Evolutionary conservation across 1,140 invertebrate species (phyloP).

Genomic region (Bombus ignitus): DNA sequence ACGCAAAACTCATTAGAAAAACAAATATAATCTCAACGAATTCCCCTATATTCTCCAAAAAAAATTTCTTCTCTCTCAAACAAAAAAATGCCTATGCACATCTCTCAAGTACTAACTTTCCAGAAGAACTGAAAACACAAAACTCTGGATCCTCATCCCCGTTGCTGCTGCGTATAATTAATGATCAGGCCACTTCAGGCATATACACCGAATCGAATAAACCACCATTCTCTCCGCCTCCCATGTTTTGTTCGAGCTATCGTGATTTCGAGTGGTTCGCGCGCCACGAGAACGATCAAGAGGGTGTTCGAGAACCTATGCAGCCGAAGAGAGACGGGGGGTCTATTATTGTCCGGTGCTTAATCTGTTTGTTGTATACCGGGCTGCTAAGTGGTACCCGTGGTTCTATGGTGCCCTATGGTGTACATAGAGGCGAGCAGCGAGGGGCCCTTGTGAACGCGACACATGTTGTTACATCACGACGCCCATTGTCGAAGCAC

Average conservation of each 20-base stretch:
- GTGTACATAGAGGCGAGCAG: slow-evolving; percentile 34
- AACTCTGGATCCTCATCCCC: neutral
- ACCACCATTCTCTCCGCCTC: neutral
- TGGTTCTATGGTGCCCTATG: slow-evolving; percentile 68
- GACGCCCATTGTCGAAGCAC: slow-evolving; percentile 62
- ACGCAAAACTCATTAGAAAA: too few species aligned
- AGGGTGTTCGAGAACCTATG: slow-evolving; percentile 51
- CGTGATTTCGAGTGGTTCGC: slow-evolving; percentile 64
- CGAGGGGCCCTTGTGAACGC: slow-evolving; percentile 68
- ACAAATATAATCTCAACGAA: neutral
- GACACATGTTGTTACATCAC: slow-evolving; percentile 82
- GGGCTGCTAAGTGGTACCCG: slow-evolving; percentile 81
- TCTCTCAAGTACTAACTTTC: neutral
- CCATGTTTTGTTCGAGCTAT: neutral
- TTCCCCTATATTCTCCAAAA: fast-evolving
- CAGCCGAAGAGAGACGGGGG: slow-evolving; percentile 45
- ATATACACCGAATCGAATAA: slow-evolving; percentile 31
- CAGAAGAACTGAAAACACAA: neutral
- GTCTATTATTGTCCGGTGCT: slow-evolving; percentile 74
- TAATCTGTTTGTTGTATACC: slow-evolving; percentile 82
- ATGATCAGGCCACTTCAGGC: slow-evolving; percentile 20
- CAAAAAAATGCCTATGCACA: neutral
- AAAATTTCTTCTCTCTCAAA: neutral
- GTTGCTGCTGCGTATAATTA: neutral
- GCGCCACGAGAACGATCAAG: slow-evolving; percentile 17